phyloP scores from a whole-genome alignment of 2,888 invertebrate genomes.

The Clusia tigrina region DNA sequence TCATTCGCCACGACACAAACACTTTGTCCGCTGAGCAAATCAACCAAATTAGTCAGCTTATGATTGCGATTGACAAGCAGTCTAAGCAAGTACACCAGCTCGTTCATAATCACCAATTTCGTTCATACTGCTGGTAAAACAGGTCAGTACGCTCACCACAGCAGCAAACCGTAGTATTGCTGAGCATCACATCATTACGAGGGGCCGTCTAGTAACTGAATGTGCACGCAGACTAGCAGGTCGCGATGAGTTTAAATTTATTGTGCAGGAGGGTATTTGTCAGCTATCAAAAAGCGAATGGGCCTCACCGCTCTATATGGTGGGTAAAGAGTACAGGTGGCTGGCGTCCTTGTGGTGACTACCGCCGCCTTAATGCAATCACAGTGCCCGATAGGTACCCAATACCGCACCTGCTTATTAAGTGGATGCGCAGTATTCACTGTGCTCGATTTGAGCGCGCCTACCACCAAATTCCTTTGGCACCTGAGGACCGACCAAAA shows the following conservation, averaged over 20 bases:
- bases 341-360: constrained; percentile 54
- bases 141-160: too few species aligned
- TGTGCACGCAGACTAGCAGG: constrained; percentile 21
- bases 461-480: constrained; percentile 23
- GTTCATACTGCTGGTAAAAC: too few species aligned
- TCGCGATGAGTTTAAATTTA: too few species aligned
- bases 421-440: too few species aligned
- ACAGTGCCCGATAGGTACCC: constrained; percentile 57
- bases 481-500: constrained; percentile 15
- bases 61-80: too few species aligned
- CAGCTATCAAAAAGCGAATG: constrained; percentile 54
- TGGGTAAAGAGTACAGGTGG: constrained; percentile 38
- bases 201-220: constrained; percentile 25
- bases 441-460: too few species aligned
- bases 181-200: constrained; percentile 28
- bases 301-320: constrained; percentile 58
- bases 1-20: too few species aligned
- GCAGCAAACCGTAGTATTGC: too few species aligned
- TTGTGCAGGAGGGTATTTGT: constrained; percentile 27
- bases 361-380: constrained; percentile 43
- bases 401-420: constrained; percentile 49
- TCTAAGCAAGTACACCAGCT: too few species aligned
- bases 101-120: too few species aligned
- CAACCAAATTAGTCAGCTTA: too few species aligned
- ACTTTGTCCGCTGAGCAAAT: too few species aligned